These are phyloP conservation scores for Plestiodon gilberti DNA, from an alignment of 2,113 vertebrate species.

Conservation along the genomic window DNA sequence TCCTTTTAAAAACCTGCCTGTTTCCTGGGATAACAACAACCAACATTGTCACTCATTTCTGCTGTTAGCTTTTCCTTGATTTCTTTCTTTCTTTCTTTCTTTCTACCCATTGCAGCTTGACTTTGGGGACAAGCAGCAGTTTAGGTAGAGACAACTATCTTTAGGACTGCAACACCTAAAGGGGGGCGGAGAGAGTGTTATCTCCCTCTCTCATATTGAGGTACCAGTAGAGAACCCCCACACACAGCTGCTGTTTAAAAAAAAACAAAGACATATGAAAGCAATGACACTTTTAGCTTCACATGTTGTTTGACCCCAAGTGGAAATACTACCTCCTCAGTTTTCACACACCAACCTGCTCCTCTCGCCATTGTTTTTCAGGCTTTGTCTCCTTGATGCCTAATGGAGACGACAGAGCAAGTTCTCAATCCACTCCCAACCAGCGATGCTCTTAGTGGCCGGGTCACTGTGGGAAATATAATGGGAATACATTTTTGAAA, in stretches of 20 bases:
- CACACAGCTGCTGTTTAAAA: no score
- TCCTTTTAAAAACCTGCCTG: accelerated
- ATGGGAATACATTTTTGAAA: constrained; percentile 72
- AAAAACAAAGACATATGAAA: no score
- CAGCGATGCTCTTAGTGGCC: constrained; percentile 64
- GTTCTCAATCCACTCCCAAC: constrained; percentile 51
- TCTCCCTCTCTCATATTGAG: no score
- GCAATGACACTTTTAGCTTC: no score
- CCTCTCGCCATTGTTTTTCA: constrained; percentile 56
- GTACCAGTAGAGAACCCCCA: no score
- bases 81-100: neutral
- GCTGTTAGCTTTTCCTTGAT: neutral
- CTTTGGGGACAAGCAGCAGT: no score
- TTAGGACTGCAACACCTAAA: no score
- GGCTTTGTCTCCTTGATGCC: constrained; percentile 63
- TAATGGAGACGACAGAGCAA: constrained; percentile 62
- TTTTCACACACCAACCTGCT: neutral
- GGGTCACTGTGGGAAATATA: constrained; percentile 46
- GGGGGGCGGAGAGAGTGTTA: no score
- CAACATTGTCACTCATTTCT: neutral
- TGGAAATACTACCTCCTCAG: constrained; percentile 26
- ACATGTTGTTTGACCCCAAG: no score
- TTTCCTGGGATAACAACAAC: neutral
- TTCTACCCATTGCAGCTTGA: no score
- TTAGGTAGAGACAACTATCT: no score